A percentile compares a stretch with the other conserved stretches of the same genome.
Conservation (phyloP, 2,797 vertebrate genomes). For the Parotocinclus haroldoi region DNA sequence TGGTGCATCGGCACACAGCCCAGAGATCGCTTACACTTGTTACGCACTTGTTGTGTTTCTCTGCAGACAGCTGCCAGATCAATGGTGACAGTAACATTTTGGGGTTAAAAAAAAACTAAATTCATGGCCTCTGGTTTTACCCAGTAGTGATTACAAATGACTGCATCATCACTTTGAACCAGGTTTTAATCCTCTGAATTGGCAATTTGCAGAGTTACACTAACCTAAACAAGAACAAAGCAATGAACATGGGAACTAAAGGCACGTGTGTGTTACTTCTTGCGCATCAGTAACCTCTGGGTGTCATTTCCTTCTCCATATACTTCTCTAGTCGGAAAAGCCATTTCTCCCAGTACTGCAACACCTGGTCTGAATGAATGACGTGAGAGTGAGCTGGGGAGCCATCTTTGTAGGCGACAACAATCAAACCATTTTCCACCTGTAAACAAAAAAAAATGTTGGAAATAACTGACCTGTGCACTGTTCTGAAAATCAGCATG, state of each 20-base stretch:
- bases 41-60: no score
- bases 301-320: conserved; percentile 51
- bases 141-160: no score
- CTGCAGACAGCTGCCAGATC: no score
- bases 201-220: no score
- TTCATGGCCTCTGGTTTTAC: no score
- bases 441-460: conserved; percentile 50
- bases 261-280: background rate
- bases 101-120: no score
- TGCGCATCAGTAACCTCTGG: background rate
- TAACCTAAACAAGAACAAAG: no score
- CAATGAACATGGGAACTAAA: background rate
- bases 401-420: conserved; percentile 93
- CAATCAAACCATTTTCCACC: conserved; percentile 87
- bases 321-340: conserved; percentile 85
- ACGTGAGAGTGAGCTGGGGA: conserved; percentile 85
- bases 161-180: no score
- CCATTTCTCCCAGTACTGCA: conserved; percentile 86
- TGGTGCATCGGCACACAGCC: no score
- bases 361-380: conserved; percentile 75
- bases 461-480: background rate
- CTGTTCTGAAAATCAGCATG: background rate
- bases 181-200: background rate
- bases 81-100: no score
- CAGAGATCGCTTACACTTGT: no score